Base-by-base conservation (phyloP, 2,113 vertebrate species). In the Embiotoca jacksoni region DNA sequence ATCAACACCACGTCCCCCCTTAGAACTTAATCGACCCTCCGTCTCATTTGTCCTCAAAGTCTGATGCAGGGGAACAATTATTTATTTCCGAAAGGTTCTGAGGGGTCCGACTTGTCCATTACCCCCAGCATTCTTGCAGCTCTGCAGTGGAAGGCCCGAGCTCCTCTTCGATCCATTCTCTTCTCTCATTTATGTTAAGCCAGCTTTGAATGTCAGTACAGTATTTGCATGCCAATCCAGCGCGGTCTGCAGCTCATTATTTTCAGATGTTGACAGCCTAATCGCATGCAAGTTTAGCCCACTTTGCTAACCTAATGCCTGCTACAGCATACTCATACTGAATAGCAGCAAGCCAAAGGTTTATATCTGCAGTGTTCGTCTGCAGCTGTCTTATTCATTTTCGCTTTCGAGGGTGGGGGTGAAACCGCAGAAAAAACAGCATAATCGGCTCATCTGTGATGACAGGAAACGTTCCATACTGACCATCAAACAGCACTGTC, bases 161-260 rank as follows among this genome's bases (percentile, higher is more conserved):
- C 84, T 85, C 65, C 69, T 57, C 86, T 91, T 90, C 83, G 70
- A 91, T 85, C 86, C 71, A 53, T 80, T 82, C 84, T 89, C 80
- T 52, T 82, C 83, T 87, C 90, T 91, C 84, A 72, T 89, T 92
- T 90, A 84, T 79, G 90, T 80, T 77, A 91, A 88, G 90, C 80
- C 85, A 91, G 91, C 89, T 93, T 91, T 88, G 93, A 95, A 94
- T 91, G 90, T 90, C 91, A 93, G 72, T 73, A 80, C 89, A 90
- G 87, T 87, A 92, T 93, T 89, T 91, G 91, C 91, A 93, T 93
- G 90, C 88, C 86, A 89, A 87, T 89, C 87, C 78, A 78, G 75
- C 80, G 87, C 72, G 75, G 78, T 89, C 79, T 87, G 84, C 87
- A 90, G 90, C 81, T 90, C 87, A 89, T 92, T 92, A 92, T 90